A percentile compares a stretch with the other conserved stretches of the same genome.
phyloP scores from a whole-genome alignment of 53 echinoderm and acorn worm species.

The Zoroaster sp. region DNA sequence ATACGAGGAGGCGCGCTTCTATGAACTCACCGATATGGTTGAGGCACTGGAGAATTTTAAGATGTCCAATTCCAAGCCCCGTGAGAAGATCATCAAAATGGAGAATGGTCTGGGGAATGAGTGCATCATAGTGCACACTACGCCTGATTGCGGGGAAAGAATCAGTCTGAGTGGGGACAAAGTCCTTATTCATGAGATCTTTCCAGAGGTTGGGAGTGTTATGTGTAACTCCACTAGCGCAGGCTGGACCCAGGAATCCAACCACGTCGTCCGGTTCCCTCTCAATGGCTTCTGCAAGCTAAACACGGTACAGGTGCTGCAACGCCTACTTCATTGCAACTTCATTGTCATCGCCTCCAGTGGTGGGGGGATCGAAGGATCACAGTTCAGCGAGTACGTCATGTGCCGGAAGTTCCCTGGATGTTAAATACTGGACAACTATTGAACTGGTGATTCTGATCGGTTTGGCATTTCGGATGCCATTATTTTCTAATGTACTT shows the following conservation, averaged over 20 bases:
- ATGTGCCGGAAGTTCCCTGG: constrained; percentile 76
- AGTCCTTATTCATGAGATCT: constrained; percentile 88
- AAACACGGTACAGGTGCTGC: constrained; percentile 91
- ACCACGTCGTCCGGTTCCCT: constrained; percentile 89
- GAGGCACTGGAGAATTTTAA: constrained; percentile 80
- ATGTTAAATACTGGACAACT: neutral
- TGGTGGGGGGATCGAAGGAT: constrained; percentile 97
- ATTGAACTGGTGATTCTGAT: neutral
- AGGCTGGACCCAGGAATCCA: constrained; percentile 97
- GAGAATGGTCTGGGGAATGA: constrained; percentile 86
- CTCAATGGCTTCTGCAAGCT: constrained; percentile 97
- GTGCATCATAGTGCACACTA: constrained; percentile 93
- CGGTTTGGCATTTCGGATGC: neutral
- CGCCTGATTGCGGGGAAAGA: constrained; percentile 94
- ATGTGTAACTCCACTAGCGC: constrained; percentile 89
- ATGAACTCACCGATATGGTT: constrained; percentile 87
- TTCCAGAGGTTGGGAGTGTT: constrained; percentile 93
- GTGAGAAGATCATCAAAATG: constrained; percentile 62
- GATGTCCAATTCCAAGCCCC: constrained; percentile 12
- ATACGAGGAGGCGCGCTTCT: constrained; percentile 95
- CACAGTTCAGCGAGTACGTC: constrained; percentile 98
- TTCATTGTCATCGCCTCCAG: constrained; percentile 93
- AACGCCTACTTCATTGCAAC: constrained; percentile 85
- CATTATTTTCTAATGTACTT: too few species aligned
- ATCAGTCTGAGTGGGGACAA: constrained; percentile 94